Evolutionary conservation across 1,140 invertebrate genomes (phyloP).

Genomic region (Drosophila repleta): DNA sequence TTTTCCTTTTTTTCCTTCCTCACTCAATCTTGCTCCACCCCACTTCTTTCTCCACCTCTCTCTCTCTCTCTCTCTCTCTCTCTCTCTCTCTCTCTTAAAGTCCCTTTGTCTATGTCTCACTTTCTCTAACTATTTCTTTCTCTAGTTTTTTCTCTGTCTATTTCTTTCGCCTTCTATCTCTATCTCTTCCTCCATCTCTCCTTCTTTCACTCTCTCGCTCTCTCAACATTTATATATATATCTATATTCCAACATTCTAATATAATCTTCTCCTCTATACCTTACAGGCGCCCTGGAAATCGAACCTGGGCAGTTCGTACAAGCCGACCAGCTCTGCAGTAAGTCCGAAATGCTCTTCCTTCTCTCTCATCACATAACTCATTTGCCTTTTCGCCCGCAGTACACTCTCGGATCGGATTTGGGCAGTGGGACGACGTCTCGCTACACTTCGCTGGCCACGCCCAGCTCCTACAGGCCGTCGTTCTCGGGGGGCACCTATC

Average conservation of each 20-base stretch:
- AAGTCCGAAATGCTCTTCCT: background rate
- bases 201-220: background rate
- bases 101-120: no score
- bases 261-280: background rate
- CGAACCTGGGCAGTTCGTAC: constrained; percentile 67
- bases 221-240: background rate
- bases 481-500: constrained; percentile 81
- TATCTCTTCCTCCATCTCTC: background rate
- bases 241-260: background rate
- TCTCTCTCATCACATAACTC: background rate
- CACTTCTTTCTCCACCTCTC: background rate
- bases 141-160: background rate
- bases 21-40: background rate
- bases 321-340: constrained; percentile 67
- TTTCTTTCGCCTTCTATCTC: background rate
- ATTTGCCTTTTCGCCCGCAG: constrained; percentile 40
- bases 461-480: constrained; percentile 79
- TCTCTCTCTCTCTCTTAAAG: background rate
- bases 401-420: constrained; percentile 67
- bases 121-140: background rate
- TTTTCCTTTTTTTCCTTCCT: background rate
- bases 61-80: background rate
- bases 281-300: constrained; percentile 75
- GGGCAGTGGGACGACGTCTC: constrained; percentile 46
- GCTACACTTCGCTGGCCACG: constrained; percentile 69